These are phyloP conservation scores for Tretioscincus oriximinensis DNA, from an alignment of 2,113 vertebrate genomes.

Conservation along the genomic window DNA sequence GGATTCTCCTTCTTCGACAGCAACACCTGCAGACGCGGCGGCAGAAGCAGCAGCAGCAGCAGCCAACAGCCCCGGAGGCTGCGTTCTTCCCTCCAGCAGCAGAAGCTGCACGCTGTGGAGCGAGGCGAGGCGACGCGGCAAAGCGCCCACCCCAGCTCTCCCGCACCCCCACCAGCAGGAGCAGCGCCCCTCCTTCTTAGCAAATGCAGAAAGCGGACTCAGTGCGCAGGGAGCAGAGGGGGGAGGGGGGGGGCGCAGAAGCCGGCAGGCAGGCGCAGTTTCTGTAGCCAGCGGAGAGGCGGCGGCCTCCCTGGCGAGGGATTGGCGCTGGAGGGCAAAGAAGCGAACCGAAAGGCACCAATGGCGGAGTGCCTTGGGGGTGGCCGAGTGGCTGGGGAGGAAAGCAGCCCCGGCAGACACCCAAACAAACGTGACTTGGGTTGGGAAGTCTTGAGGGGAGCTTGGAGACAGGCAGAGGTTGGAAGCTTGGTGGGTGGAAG, in stretches of 20 bases:
- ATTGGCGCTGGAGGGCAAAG: neutral
- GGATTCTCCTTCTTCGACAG: slow-evolving; percentile 9
- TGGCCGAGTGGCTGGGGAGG: neutral
- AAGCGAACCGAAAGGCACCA: neutral
- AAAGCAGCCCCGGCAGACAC: slow-evolving; percentile 52
- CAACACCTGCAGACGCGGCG: neutral
- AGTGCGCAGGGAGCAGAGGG: neutral
- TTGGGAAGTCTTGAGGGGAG: slow-evolving; percentile 54
- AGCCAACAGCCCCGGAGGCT: neutral
- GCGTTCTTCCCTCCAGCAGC: neutral
- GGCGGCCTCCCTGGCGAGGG: neutral
- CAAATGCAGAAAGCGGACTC: slow-evolving; percentile 19
- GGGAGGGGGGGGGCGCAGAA: neutral
- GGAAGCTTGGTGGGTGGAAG: slow-evolving; percentile 4
- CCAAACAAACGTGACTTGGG: slow-evolving; percentile 74
- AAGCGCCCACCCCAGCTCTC: slow-evolving; percentile 43
- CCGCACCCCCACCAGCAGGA: neutral
- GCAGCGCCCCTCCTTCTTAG: slow-evolving; percentile 8
- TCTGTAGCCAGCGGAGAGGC: neutral
- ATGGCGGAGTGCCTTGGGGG: too few species aligned
- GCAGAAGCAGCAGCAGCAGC: neutral
- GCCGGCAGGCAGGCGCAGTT: neutral
- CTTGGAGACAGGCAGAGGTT: neutral
- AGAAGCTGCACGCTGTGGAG: slow-evolving; percentile 38
- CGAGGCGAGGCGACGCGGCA: slow-evolving; percentile 54